Base-by-base conservation (phyloP, 2,797 vertebrate genomes). In the Uromys caudimaculatus region DNA sequence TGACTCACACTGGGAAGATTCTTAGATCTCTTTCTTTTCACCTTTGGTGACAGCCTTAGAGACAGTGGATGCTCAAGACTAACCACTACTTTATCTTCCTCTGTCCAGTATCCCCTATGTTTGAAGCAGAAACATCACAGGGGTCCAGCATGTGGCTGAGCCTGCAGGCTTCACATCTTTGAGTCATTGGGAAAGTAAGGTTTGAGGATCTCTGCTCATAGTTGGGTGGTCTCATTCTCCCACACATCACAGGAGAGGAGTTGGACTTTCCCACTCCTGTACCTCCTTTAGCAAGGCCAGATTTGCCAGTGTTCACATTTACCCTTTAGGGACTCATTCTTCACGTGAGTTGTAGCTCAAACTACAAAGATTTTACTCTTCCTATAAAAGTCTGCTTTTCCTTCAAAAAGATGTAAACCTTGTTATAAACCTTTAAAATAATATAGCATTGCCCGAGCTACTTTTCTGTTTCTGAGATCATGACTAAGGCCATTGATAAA, bases 361-460 rank as follows among this genome's bases (percentile, higher is more conserved):
- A 9, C 29, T 71, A 4, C 71, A 87, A 89, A n/a, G 86, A 64
- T 32, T 11, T 9, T 35, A 67, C 12, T 56, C 0, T 77, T 75
- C 47, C 76, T 87, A 79, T 41, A 69, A 89, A 94, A 89, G 13
- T 88, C 44, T 54, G 54, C 24, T 94, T 60, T 94, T 35, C 11
- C 13, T 90, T 52, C 75, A 64, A 90, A 90, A 78, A 84, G 9
- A 85, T 95, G 47, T 19, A 88, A 97, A 86, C 41, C 58, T 84
- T 27, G 35, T 93, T 83, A 56, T 50, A 87, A 96, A 90, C 62
- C 3, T 47, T 91, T 35, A 56, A 32, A 81, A 50, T 78, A 73
- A 89, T 64, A 3, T 76, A 44, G 29, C 3, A 44, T 83, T 62
- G 24, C 58, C n/a, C 3, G 14, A 2, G 14, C 58, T 62, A 35